Base-by-base conservation (phyloP, 2,797 vertebrate species). In the Margarornis squamiger region DNA sequence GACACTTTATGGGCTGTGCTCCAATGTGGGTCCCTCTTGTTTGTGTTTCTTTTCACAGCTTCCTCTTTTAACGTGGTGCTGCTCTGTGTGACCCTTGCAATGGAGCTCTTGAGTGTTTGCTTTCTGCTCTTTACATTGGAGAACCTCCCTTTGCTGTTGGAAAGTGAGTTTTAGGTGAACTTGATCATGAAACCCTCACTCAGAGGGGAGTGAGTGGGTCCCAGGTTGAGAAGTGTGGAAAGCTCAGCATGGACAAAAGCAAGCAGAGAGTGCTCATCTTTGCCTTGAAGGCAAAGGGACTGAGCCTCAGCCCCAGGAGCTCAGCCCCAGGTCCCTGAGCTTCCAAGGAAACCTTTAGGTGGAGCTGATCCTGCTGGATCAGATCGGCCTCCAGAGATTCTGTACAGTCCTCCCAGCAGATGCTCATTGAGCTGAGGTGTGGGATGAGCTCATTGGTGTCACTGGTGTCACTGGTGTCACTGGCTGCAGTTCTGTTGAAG, bases 121-220 rank as follows among this genome's bases (percentile, higher is more conserved):
- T 98, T 99, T 70, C 98, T 99, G 66, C 98, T 99, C 63, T 99
- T 98, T 57, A 98, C 98, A 0, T 41, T 99, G 86, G 95, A 97
- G 46, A 97, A 18, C 24, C 98, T 99, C 16, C 98, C 98, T 55
- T 97, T 98, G 93, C 89, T 97, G 2, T 96, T 99, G 49, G 99
- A 99, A 97, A 98, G 99, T 99, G 97, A 98, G 97, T 85, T 88
- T 30, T 39, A 13, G 38, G 39, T 16, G 24, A 92, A 49, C 5
- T 15, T 29, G 23, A 29, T n/a, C 21, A 23, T 63, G 8, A 19
- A 62, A 59, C 36, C 55, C 73, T 73, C 63, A 39, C 43, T 9
- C 1, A 12, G 34, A 30, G 43, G 0, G 29, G 24, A 36, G 32
- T 9, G 32, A 52, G 36, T 1, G 10, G 39, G 36, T 29, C 11